Evolutionary conservation across 2,888 invertebrate genomes (phyloP).

Genomic region (Ethmia dodecea): DNA sequence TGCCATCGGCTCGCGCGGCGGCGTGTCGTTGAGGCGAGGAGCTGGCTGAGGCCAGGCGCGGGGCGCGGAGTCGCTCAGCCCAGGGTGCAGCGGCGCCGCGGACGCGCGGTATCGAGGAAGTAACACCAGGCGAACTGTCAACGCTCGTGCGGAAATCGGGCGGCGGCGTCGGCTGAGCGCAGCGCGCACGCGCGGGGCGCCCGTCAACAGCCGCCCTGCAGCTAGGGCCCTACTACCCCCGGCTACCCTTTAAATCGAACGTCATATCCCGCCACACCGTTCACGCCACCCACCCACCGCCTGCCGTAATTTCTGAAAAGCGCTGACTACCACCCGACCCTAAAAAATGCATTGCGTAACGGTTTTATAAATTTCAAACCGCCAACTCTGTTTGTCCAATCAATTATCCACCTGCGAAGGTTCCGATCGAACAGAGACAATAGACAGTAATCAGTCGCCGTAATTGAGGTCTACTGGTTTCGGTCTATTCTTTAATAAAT

Average conservation of each 20-base stretch:
- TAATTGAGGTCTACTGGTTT: slow-evolving; percentile 22
- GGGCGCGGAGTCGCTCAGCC: slow-evolving; percentile 17
- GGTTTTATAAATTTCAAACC: slow-evolving; percentile 57
- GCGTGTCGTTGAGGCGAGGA: slow-evolving; percentile 26
- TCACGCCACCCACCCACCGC: slow-evolving; percentile 44
- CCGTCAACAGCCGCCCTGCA: slow-evolving; percentile 76
- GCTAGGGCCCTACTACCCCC: slow-evolving; percentile 40
- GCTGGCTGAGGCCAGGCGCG: slow-evolving; percentile 33
- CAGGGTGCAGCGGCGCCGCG: slow-evolving; percentile 51
- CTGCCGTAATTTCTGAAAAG: slow-evolving; percentile 72
- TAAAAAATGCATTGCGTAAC: slow-evolving; percentile 78
- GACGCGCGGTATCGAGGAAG: slow-evolving; percentile 74
- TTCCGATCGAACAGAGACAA: slow-evolving; percentile 25
- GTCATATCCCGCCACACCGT: slow-evolving; percentile 70
- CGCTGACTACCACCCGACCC: slow-evolving; percentile 69
- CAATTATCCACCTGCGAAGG: slow-evolving; percentile 64
- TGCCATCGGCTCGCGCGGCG: slow-evolving; percentile 48
- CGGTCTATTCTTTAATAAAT: slow-evolving; percentile 9
- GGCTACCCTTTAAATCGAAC: slow-evolving; percentile 75
- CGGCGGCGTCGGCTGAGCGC: slow-evolving; percentile 54
- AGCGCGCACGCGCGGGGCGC: slow-evolving; percentile 73
- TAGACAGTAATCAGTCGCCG: slow-evolving; percentile 28
- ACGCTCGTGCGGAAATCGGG: slow-evolving; percentile 79
- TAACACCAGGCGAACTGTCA: slow-evolving; percentile 79
- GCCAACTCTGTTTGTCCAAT: slow-evolving; percentile 57